Conservation (phyloP, 2,797 vertebrate genomes). For the Syncerus caffer region DNA sequence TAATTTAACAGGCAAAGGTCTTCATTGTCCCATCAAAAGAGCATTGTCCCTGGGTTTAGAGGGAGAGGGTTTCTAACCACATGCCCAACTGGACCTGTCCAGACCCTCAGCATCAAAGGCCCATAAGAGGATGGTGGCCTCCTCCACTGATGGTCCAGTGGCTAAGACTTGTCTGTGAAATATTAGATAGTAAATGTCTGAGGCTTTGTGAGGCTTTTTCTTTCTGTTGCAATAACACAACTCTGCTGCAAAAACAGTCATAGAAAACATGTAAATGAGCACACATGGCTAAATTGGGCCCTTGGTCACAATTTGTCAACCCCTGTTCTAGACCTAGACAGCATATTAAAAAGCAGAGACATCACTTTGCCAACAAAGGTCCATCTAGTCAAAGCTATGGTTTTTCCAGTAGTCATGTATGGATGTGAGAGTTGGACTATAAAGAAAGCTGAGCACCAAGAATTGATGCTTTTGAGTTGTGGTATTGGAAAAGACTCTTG, state of each 20-base stretch:
- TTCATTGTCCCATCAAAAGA: background rate
- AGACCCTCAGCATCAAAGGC: background rate
- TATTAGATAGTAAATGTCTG: background rate
- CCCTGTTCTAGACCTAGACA: background rate
- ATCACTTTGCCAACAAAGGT: background rate
- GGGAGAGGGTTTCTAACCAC: background rate
- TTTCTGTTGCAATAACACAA: background rate
- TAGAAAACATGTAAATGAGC: background rate
- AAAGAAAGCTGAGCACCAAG: background rate
- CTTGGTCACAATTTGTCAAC: background rate
- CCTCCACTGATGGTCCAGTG: background rate
- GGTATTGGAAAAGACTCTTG: background rate
- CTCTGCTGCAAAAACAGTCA: background rate
- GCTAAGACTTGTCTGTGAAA: background rate
- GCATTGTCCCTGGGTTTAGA: background rate
- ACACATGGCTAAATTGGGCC: background rate
- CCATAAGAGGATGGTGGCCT: background rate
- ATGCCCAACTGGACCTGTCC: background rate
- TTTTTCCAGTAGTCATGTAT: background rate
- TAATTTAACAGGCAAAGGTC: constrained; percentile 11
- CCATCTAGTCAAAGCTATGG: background rate
- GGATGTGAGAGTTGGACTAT: background rate
- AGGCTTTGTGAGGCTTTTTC: background rate
- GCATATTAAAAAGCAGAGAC: background rate
- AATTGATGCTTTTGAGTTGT: background rate